These are phyloP conservation scores for Sternarchorhynchus goeldii DNA, from an alignment of 2,797 vertebrate species.

Conservation along the genomic window DNA sequence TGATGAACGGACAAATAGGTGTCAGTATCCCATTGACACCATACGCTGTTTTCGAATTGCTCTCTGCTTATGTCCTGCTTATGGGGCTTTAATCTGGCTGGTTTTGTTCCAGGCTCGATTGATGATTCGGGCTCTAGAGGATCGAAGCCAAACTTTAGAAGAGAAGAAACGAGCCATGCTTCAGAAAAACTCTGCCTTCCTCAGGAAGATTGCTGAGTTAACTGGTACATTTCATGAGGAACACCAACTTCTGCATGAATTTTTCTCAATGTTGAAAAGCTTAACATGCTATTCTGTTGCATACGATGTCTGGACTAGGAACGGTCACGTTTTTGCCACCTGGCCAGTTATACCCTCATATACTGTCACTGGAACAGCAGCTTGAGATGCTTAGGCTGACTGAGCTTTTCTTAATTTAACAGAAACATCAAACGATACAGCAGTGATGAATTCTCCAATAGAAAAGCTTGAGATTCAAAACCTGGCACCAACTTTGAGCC, in stretches of 20 bases:
- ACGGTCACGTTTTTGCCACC: too few species aligned
- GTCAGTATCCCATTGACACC: neutral
- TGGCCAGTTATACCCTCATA: too few species aligned
- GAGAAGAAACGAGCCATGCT: conserved; percentile 58
- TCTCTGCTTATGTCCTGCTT: neutral
- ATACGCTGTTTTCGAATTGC: neutral
- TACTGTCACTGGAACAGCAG: too few species aligned
- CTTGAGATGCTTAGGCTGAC: neutral
- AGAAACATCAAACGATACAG: conserved; percentile 60
- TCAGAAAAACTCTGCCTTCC: conserved; percentile 51
- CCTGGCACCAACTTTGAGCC: conserved; percentile 48
- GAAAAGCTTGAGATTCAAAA: conserved; percentile 48
- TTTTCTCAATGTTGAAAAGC: too few species aligned
- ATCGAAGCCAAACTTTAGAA: conserved; percentile 55
- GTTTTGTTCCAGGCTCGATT: conserved; percentile 61
- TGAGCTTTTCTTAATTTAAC: neutral
- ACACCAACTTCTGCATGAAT: too few species aligned
- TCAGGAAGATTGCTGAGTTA: conserved; percentile 61
- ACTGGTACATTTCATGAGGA: conserved; percentile 59
- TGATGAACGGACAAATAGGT: neutral
- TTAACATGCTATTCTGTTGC: too few species aligned
- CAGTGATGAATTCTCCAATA: conserved; percentile 53
- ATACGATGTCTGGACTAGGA: too few species aligned
- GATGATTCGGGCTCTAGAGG: conserved; percentile 61
- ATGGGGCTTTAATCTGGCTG: neutral